Evolutionary conservation across 2,797 vertebrate genomes (phyloP), one percentile per base, ranked within the genome.

Genomic region (Epinephelus coioides): DNA sequence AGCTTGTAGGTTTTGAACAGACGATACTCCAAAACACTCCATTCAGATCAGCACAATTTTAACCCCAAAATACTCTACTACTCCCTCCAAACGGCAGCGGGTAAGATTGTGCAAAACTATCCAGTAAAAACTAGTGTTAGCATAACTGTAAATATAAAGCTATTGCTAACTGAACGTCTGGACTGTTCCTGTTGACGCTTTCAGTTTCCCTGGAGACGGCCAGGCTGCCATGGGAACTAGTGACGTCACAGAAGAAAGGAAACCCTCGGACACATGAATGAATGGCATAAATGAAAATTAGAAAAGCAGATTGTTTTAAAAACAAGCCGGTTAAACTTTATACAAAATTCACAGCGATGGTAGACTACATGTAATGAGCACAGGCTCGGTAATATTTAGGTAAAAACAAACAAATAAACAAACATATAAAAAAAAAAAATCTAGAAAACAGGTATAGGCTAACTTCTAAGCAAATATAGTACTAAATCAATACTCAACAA

Each of bases 1-100:
- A 51, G 93, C 93, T 82, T 83, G 84, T 0, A 95, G 65, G 30
- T 30, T 82, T 60, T 91, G 83, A 2, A 25, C 5, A 0, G 90
- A 92, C 10, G 91, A 91, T 1, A 61, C 50, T 62, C 82, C 87
- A 10, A 74, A 7, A 81, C 5, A 11, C 21, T 94, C 93, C 94
- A 95, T 95, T 65, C 1, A 30, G 25, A 75, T 30, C 14, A 34
- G 0, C 3, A 11, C 5, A 9, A 25, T 14, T 4, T 10, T 6
- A 30, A 18, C 15, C 8, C 4, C 19, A 11, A 49, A 46, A 21
- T 17, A 6, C 49, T n/a, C 1, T 19, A 8, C 7, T 9, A 14
- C 7, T 21, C 4, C 17, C 40, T 19, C 9, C 0, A 40, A 65
- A 1, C 12, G 0, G 3, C 4, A 6, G 30, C 7, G 7, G 34